Evolutionary conservation across 2,113 vertebrate genomes (phyloP), one percentile per base, ranked within the genome.

Genomic region (Morone saxatilis): DNA sequence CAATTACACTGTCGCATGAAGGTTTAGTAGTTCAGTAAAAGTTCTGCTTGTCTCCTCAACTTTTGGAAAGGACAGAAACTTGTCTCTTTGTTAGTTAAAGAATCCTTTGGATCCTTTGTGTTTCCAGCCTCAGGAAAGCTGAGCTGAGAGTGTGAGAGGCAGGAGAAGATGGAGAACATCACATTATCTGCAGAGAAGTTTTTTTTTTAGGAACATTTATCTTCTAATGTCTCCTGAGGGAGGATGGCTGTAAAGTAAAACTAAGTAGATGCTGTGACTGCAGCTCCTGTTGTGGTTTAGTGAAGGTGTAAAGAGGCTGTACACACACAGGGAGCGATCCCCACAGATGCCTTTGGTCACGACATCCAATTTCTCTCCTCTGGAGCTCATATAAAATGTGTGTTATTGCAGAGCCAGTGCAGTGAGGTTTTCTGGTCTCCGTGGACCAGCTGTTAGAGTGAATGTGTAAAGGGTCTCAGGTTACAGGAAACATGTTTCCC

Each of bases 221-320:
- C 78, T 80, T 83, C 62, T 71, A 79, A 85, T 74, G 81, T 53
- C 38, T 86, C 80, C 84, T 36, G 53, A 73, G 80, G 82, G 79
- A 76, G 61, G 61, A 38, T 19, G 76, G 66, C 69, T 81, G 61
- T 72, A 77, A 71, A 85, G 84, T 68, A 72, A 78, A 70, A 67
- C 61, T 56, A 71, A 80, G 83, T 8, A 48, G 75, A 73, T 70
- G 71, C 54, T 56, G 61, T 16, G 22, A 38, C 65, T 38, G 71
- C 62, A 6, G 69, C 71, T 57, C 14, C 20, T 68, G 81, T 61
- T 77, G 79, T 68, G 79, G 76, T 85, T 80, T 83, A 69, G 82
- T 22, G 48, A 61, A 77, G 63, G 74, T 71, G 22, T 22, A 19
- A 83, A 79, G 60, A n/a, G 7, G 9, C 31, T 31, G 57, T 68